Percentiles rank a stretch among this genome's conserved stretches.
These are phyloP conservation scores for Lutraria lutraria DNA, from an alignment of 2,888 invertebrate genomes.

Conservation along the genomic window DNA sequence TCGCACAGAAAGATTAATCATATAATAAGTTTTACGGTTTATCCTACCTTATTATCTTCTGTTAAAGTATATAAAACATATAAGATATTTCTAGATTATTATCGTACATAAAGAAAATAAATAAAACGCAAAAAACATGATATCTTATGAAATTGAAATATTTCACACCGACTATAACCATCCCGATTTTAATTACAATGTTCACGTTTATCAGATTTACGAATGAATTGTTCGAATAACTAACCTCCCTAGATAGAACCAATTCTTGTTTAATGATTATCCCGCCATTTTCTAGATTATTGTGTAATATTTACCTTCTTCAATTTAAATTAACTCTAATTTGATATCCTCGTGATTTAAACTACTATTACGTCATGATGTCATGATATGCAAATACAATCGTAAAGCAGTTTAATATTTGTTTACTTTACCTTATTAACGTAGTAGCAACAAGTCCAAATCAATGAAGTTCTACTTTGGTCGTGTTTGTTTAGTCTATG, in stretches of 20 bases:
- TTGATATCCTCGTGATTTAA: not conserved
- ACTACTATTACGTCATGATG: not conserved
- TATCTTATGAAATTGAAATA: not conserved
- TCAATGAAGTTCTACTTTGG: not conserved
- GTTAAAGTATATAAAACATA: too few relatives aligned
- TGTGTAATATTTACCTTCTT: not conserved
- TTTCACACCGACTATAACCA: not conserved
- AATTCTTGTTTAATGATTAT: not conserved
- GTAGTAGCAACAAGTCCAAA: not conserved
- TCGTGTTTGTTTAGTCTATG: conserved; percentile 13
- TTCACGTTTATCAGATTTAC: not conserved
- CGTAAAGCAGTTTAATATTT: not conserved
- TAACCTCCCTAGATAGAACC: not conserved
- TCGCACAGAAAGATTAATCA: too few relatives aligned
- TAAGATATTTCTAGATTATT: not conserved
- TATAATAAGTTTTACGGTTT: too few relatives aligned
- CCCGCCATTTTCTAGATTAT: not conserved
- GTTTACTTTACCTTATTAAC: conserved; percentile 8
- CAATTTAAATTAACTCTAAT: not conserved
- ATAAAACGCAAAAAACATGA: not conserved
- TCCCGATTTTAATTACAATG: not conserved
- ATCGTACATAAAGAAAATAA: not conserved
- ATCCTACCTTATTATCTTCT: too few relatives aligned
- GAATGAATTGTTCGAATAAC: not conserved
- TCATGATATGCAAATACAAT: not conserved